Evolutionary conservation across 2,797 vertebrate genomes (phyloP), one percentile per base, ranked within the genome.

Genomic region (Zenarchopterus dispar): DNA sequence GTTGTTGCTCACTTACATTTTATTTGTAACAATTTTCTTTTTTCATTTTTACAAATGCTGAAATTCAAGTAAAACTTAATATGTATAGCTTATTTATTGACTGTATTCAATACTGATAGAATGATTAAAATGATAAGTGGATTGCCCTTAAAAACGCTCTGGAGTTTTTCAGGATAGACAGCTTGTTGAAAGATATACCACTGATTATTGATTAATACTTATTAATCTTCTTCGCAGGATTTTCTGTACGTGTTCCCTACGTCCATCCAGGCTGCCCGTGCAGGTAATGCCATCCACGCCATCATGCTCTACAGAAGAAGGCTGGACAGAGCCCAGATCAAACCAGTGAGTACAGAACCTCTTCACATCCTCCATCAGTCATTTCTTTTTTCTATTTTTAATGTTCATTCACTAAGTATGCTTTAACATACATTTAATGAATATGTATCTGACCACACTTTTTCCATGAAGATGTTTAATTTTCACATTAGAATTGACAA

Each of bases 271-370:
- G 95, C 97, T 0, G 97, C 98, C 33, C 91, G 97, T 70, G 96
- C 97, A 28, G 97, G 95, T 36, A 99, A 99, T 31, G 80, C 94
- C 78, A 95, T 98, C 84, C 96, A 99, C 23, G 87, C 96, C 45
- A 91, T 94, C 76, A 94, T 99, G 89, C 89, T 97, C 6, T 99
- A 99, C 85, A 92, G 97, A 57, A 95, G 95, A 64, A 95, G 95
- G 81, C 91, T 99, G 77, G 98, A 99, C 92, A 88, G 98, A 62
- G 96, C 97, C 44, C 96, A 99, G 82, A 92, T 99, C 80, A 96
- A 96, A 73, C 98, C 98, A 19, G 97, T 99, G 89, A 58, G 96
- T 92, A 31, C 0, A 17, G 13, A 36, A 4, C 28, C 36, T 6
- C 33, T 47, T 22, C 23, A 19, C 36, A 17, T 46, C 4, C 0